Conservation (phyloP, 2,797 vertebrate species). For the Melanotaenia trifasciata region DNA sequence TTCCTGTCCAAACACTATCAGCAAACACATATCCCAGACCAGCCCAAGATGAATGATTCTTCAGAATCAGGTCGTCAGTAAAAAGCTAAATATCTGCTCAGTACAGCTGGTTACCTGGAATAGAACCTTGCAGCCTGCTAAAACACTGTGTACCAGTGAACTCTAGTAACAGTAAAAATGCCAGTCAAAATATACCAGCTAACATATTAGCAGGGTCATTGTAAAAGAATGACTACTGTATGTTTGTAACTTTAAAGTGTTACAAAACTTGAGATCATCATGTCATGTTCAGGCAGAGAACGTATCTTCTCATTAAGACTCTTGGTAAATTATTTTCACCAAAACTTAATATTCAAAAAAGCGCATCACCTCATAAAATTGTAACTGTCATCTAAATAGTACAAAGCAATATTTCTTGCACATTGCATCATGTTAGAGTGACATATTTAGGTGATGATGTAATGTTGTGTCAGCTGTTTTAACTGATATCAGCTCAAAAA, state of each 20-base stretch:
- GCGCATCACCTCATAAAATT: neutral
- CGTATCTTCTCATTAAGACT: neutral
- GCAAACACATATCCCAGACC: neutral
- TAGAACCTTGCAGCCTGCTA: neutral
- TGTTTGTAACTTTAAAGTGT: neutral
- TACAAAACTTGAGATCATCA: too few relatives aligned
- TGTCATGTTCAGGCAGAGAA: neutral
- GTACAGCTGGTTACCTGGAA: neutral
- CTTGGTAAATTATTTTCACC: too few relatives aligned
- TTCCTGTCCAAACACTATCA: neutral
- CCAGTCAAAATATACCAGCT: neutral
- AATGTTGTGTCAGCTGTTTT: neutral
- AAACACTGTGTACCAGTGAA: neutral
- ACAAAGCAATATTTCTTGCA: neutral
- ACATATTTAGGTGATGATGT: neutral
- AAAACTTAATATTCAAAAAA: too few relatives aligned
- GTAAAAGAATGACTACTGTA: too few relatives aligned
- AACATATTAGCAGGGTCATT: neutral
- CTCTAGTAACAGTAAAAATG: neutral
- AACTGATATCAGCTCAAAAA: neutral
- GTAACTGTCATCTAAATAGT: neutral
- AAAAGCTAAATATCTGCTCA: neutral
- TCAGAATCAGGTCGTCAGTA: too few relatives aligned
- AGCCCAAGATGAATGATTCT: too few relatives aligned
- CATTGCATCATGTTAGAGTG: neutral